Base-by-base conservation (phyloP, 2,113 vertebrate species). In the Mustelus asterias region DNA sequence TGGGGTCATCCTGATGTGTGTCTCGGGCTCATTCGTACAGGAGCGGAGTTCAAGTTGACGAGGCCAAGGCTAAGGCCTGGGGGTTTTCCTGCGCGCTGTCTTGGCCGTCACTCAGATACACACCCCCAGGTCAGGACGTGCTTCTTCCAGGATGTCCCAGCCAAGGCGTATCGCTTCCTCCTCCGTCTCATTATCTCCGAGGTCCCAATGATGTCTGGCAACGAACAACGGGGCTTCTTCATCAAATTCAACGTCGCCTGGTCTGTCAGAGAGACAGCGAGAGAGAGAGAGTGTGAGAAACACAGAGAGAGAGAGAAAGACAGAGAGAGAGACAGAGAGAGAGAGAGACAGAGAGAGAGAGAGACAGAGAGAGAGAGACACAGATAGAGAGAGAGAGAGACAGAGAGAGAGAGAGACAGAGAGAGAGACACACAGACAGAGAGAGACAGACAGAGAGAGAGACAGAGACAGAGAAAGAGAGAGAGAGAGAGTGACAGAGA, bases 141-240 rank as follows among this genome's bases (percentile, higher is more conserved):
- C 96, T 98, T 98, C 18, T 97, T 96, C 98, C 98, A 99, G 58
- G 97, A 80, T 0, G 97, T 97, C 60, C 98, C 98, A 0, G 98
- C 97, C 83, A 98, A 97, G 0, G 98, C 97, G 0, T 99, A 99
- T 96, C 98, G 96, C 48, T 97, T 98, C 96, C 97, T 96, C 0
- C 97, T 96, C 0, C 96, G 96, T 95, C 96, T 97, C 96, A 98
- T 97, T 96, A 97, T 97, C 96, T 98, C 98, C 0, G 98, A 98
- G 0, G 96, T 96, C 0, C 98, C 98, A 10, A 98, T 96, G 41
- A 99, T 97, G 18, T 99, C 98, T 0, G 98, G 98, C 44, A 99
- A 97, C 1, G 98, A 98, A 96, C 98, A 99, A 60, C 98, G 98
- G 0, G 98, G 98, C 20, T 96, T 97, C 0, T 95, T 96, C 98